Conservation (phyloP, 1,140 invertebrate species). For the Drosophila baimaii region DNA sequence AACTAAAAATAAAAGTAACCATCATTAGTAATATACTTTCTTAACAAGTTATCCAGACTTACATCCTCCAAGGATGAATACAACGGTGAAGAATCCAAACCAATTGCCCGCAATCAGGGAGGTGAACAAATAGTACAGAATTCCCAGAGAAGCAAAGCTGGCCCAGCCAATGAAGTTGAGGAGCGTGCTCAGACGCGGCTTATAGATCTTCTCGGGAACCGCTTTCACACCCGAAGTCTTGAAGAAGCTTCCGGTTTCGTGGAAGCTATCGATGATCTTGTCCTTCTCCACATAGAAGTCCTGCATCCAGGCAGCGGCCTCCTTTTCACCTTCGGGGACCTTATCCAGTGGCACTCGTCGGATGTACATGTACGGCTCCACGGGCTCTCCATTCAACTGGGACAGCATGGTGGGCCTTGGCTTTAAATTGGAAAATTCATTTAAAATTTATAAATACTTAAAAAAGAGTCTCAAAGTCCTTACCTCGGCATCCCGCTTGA, state of each 20-base stretch:
- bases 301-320: constrained; percentile 92
- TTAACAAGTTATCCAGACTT: constrained; percentile 85
- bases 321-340: constrained; percentile 92
- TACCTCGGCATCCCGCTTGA: constrained; percentile 86
- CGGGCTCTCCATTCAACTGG: constrained; percentile 90
- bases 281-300: constrained; percentile 88
- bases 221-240: constrained; percentile 88
- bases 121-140: constrained; percentile 89
- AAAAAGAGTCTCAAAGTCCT: constrained; percentile 51
- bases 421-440: constrained; percentile 52
- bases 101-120: constrained; percentile 90
- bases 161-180: constrained; percentile 90
- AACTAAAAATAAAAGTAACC: constrained; percentile 86
- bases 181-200: constrained; percentile 88
- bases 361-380: constrained; percentile 91
- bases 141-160: constrained; percentile 87
- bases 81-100: constrained; percentile 88
- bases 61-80: constrained; percentile 89
- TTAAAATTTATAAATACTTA: background rate
- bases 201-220: constrained; percentile 86
- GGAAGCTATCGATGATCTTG: constrained; percentile 91
- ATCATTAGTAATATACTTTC: background rate
- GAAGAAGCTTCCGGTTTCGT: constrained; percentile 93
- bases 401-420: constrained; percentile 91
- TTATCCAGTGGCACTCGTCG: constrained; percentile 91